phyloP scores from a whole-genome alignment of 1,140 invertebrate species.

The Rhagoletis pomonella region DNA sequence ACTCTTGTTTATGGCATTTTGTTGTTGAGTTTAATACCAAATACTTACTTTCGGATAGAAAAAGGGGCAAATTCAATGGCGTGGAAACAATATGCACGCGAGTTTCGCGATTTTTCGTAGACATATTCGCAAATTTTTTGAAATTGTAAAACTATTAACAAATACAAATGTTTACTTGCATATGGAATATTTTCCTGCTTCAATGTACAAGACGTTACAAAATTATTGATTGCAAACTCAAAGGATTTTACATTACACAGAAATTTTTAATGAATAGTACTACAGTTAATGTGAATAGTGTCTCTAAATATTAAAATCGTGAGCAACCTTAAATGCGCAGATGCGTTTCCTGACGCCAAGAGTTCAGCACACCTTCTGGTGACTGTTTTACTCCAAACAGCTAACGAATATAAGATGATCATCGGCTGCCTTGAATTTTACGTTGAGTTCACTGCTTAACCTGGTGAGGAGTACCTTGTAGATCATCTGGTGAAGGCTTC shows the following conservation, averaged over 20 bases:
- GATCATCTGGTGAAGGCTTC: too few relatives aligned
- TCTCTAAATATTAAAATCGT: too few relatives aligned
- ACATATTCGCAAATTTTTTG: neutral
- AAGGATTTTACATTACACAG: neutral
- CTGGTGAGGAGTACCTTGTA: too few relatives aligned
- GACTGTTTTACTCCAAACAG: too few relatives aligned
- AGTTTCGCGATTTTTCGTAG: neutral
- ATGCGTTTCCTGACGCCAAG: too few relatives aligned
- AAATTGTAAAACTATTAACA: neutral
- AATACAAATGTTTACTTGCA: neutral
- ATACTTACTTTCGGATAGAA: slow-evolving; percentile 9
- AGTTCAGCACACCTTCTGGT: too few relatives aligned
- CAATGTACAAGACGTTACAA: neutral
- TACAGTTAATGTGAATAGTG: too few relatives aligned
- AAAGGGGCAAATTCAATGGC: slow-evolving; percentile 18
- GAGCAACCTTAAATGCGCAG: too few relatives aligned
- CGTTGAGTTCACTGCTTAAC: too few relatives aligned
- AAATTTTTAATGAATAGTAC: neutral
- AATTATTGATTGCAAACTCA: neutral
- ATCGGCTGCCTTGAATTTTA: too few relatives aligned
- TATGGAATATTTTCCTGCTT: neutral
- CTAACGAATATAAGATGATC: too few relatives aligned
- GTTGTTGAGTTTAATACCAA: too few relatives aligned
- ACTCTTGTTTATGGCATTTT: neutral
- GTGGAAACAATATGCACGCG: neutral